Conservation (phyloP, 2,888 invertebrate genomes). For the Mamestra brassicae region DNA sequence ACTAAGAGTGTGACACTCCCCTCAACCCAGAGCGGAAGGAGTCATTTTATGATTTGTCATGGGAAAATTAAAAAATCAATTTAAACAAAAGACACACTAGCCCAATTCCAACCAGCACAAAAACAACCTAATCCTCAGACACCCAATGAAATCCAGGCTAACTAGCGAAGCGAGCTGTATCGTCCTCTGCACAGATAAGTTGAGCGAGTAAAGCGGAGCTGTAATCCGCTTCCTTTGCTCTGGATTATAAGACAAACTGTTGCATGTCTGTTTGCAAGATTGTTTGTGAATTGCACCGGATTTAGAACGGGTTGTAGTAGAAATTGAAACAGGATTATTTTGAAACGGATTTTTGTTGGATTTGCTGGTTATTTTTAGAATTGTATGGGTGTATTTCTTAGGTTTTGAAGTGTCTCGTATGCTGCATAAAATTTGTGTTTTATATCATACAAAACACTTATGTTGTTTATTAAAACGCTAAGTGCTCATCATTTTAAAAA, state of each 20-base stretch:
- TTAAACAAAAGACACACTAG: not conserved
- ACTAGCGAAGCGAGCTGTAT: constrained; percentile 7
- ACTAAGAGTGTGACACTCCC: too few relatives aligned
- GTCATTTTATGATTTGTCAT: too few relatives aligned
- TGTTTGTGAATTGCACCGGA: constrained; percentile 11
- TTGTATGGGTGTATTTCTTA: not conserved
- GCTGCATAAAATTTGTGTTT: not conserved
- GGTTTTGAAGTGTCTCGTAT: not conserved
- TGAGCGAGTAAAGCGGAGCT: constrained; percentile 17
- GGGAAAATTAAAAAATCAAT: not conserved
- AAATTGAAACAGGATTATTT: constrained; percentile 6
- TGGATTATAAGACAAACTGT: constrained; percentile 50
- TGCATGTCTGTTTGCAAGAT: constrained; percentile 25
- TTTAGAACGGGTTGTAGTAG: constrained; percentile 1
- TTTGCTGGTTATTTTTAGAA: not conserved
- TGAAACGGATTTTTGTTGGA: not conserved
- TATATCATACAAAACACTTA: not conserved
- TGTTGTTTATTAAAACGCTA: not conserved
- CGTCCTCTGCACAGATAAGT: constrained; percentile 6
- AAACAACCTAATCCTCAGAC: not conserved
- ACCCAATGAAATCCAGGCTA: not conserved
- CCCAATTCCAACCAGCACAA: not conserved
- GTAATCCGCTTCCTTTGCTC: constrained; percentile 35
- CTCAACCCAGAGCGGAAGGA: too few relatives aligned
- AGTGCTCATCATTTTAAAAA: too few relatives aligned